These are phyloP conservation scores for Psilopogon haemacephalus DNA, from an alignment of 2,113 vertebrate species.

Conservation along the genomic window DNA sequence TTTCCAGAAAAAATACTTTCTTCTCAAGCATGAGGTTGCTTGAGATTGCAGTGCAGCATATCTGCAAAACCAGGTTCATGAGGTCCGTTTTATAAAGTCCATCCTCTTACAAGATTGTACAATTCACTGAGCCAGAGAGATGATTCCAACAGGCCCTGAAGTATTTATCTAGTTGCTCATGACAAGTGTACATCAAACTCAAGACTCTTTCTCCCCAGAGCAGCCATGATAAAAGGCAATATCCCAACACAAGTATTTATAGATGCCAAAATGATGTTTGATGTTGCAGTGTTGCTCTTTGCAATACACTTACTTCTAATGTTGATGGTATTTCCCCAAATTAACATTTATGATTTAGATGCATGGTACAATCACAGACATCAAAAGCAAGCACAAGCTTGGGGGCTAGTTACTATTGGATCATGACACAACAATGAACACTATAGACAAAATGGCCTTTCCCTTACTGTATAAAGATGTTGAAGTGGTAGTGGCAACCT, in stretches of 20 bases:
- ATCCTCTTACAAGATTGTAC: background rate
- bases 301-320: slow-evolving; percentile 28
- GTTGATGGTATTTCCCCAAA: slow-evolving; percentile 35
- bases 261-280: background rate
- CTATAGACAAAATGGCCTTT: background rate
- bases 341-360: slow-evolving; percentile 17
- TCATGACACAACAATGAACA: background rate
- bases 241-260: slow-evolving; percentile 18
- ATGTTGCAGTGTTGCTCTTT: slow-evolving; percentile 1
- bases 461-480: background rate
- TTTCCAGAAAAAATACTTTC: background rate
- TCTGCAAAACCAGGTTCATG: background rate
- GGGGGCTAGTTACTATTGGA: background rate
- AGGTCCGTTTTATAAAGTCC: background rate
- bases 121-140: slow-evolving; percentile 23
- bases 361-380: background rate
- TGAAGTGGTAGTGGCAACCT: no score
- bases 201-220: background rate
- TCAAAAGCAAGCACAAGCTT: slow-evolving; percentile 18
- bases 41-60: background rate
- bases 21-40: background rate
- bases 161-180: slow-evolving; percentile 42
- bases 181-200: background rate
- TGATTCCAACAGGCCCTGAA: slow-evolving; percentile 14
- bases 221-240: slow-evolving; percentile 7